phyloP scores from a whole-genome alignment of 2,888 invertebrate genomes.

The Nemurella pictetii region DNA sequence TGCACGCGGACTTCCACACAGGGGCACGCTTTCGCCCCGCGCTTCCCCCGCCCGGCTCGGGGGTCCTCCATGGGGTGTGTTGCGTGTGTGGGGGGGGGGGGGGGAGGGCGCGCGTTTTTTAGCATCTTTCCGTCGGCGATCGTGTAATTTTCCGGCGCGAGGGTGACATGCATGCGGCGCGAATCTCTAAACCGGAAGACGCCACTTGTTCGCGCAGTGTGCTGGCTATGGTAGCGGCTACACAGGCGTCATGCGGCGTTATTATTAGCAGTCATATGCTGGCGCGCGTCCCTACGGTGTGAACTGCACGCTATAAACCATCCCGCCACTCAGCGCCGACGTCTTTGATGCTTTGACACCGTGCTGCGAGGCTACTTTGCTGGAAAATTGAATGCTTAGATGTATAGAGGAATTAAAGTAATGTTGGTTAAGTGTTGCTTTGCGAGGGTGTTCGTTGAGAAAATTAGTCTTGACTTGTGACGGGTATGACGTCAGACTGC shows the following conservation, averaged over 20 bases:
- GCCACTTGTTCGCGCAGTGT: conserved; percentile 5
- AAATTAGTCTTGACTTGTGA: neutral
- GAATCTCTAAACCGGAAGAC: neutral
- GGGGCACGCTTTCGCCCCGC: neutral
- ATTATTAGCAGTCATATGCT: neutral
- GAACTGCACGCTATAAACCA: neutral
- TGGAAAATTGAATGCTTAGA: neutral
- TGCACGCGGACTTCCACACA: neutral
- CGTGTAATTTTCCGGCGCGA: conserved; percentile 19
- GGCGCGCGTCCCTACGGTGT: neutral
- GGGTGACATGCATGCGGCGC: neutral
- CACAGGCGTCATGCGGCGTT: neutral
- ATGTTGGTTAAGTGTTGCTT: neutral
- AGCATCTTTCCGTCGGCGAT: neutral
- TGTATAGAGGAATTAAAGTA: neutral
- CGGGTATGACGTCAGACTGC: too few relatives aligned
- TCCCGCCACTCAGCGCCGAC: neutral
- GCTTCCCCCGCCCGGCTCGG: neutral
- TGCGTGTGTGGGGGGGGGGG: too few relatives aligned
- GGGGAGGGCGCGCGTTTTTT: neutral
- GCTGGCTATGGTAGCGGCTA: too few relatives aligned
- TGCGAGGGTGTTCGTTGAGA: neutral
- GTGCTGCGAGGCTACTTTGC: neutral
- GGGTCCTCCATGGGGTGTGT: too few relatives aligned
- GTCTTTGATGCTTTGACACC: neutral